Evolutionary conservation across 2,797 vertebrate genomes (phyloP).

Genomic region (Lepilemur ruficaudatus): DNA sequence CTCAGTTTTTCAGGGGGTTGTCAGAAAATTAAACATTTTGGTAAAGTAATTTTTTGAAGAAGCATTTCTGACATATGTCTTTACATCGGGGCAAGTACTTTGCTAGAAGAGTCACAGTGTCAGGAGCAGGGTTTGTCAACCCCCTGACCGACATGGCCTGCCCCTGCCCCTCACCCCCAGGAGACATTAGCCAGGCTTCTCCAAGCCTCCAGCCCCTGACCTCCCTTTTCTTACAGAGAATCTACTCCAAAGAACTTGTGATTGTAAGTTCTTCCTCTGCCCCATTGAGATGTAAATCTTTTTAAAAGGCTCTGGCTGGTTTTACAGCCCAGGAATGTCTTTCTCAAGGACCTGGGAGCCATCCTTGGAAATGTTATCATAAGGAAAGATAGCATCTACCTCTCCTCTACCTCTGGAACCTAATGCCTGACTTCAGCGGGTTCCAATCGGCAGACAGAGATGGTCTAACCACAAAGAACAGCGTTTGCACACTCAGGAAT

Average conservation of each 20-base stretch:
- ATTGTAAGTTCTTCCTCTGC: not conserved
- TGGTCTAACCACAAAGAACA: not conserved
- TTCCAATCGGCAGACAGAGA: not conserved
- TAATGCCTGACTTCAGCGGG: not conserved
- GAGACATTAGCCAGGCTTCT: no score
- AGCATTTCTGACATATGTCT: not conserved
- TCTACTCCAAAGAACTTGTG: not conserved
- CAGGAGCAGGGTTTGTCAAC: not conserved
- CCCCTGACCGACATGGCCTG: accelerated
- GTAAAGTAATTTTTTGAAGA: not conserved
- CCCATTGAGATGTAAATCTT: not conserved
- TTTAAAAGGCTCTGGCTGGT: not conserved
- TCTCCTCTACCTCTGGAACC: not conserved
- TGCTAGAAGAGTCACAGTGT: not conserved
- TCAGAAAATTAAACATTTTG: not conserved
- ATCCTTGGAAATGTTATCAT: accelerated
- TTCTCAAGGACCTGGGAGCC: not conserved
- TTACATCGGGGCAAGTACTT: not conserved
- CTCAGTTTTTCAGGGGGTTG: not conserved
- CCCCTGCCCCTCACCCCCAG: accelerated
- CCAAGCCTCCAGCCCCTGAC: accelerated
- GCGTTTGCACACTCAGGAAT: accelerated
- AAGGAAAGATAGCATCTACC: accelerated
- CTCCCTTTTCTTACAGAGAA: not conserved
- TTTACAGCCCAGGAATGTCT: not conserved